phyloP scores from a whole-genome alignment of 2,888 invertebrate genomes.

The Gastrophysa polygoni region DNA sequence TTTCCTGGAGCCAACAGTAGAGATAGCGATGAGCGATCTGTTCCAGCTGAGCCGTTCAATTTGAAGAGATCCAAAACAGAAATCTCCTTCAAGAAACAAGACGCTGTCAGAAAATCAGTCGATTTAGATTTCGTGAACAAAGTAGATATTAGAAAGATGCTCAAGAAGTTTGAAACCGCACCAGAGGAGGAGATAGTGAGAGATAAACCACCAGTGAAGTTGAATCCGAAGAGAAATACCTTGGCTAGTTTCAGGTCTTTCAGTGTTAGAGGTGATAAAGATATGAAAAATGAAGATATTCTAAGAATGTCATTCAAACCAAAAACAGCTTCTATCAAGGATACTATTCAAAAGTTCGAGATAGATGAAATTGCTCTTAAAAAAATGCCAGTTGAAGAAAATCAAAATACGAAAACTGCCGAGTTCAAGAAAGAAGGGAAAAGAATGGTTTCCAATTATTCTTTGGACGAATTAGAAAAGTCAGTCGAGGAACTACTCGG shows the following conservation, averaged over 20 bases:
- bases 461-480: conserved; percentile 45
- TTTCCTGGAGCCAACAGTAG: conserved; percentile 35
- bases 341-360: conserved; percentile 40
- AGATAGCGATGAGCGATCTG: conserved; percentile 38
- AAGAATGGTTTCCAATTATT: conserved; percentile 34
- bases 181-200: conserved; percentile 5
- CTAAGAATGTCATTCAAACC: conserved; percentile 17
- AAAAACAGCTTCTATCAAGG: conserved; percentile 33
- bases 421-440: conserved; percentile 13
- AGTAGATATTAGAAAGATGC: conserved; percentile 55
- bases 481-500: conserved; percentile 42
- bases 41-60: conserved; percentile 36
- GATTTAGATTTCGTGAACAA: conserved; percentile 55
- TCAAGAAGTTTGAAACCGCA: conserved; percentile 53
- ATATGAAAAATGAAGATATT: conserved; percentile 9
- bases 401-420: neutral
- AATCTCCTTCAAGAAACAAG: conserved; percentile 45
- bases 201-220: conserved; percentile 12
- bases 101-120: conserved; percentile 47
- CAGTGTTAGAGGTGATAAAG: neutral
- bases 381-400: conserved; percentile 19
- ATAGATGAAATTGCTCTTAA: conserved; percentile 28
- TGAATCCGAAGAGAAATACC: conserved; percentile 7
- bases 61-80: conserved; percentile 55
- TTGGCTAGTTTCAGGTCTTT: neutral